Evolutionary conservation across 2,888 invertebrate genomes (phyloP).

Genomic region (Drosophila maculinotata): DNA sequence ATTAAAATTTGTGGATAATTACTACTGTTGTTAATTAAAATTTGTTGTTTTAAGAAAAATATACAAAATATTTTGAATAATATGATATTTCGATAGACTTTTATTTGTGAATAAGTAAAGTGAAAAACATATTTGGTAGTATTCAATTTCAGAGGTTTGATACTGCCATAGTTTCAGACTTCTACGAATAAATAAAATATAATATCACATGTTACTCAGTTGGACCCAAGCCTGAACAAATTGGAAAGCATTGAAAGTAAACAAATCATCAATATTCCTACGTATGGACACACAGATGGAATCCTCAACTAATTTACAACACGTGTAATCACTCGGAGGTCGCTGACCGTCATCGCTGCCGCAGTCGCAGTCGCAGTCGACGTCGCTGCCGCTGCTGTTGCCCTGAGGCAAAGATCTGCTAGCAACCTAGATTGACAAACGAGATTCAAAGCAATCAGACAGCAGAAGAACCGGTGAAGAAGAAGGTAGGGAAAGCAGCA

Average conservation of each 20-base stretch:
- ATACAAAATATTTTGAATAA: neutral
- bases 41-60: neutral
- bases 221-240: conserved; percentile 34
- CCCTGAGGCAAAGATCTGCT: conserved; percentile 8
- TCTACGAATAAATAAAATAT: neutral
- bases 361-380: neutral
- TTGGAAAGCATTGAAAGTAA: conserved; percentile 41
- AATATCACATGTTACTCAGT: neutral
- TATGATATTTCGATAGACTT: too few relatives aligned
- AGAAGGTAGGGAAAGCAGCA: conserved; percentile 55
- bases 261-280: conserved; percentile 65
- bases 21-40: too few relatives aligned
- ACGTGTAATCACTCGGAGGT: conserved; percentile 73
- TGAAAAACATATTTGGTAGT: neutral
- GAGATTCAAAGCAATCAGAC: conserved; percentile 70
- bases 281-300: conserved; percentile 22
- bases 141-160: neutral
- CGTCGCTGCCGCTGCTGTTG: conserved; percentile 32
- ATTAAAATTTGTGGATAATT: too few relatives aligned
- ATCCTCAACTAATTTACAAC: conserved; percentile 79
- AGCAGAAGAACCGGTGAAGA: conserved; percentile 29
- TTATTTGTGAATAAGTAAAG: too few relatives aligned
- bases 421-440: conserved; percentile 75
- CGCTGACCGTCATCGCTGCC: conserved; percentile 80
- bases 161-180: neutral